phyloP scores from a whole-genome alignment of 2,797 vertebrate species.

The Platyrinchus mystaceus region DNA sequence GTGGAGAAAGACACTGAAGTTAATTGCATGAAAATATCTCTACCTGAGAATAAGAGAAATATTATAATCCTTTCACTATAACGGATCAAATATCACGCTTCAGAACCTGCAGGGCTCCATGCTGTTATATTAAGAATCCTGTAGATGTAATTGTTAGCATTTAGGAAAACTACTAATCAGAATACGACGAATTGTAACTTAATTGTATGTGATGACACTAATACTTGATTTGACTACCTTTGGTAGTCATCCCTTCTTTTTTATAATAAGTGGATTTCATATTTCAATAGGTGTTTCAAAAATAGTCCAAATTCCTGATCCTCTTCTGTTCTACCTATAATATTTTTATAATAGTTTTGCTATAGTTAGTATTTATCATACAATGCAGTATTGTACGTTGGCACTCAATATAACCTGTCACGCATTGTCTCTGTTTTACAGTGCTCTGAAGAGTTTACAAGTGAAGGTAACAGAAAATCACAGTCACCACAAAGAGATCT shows the following conservation, averaged over 20 bases:
- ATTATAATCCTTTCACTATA: not conserved
- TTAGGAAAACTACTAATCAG: constrained; percentile 6
- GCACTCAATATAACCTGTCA: not conserved
- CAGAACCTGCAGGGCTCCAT: not conserved
- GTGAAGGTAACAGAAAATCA: not conserved
- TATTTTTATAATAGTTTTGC: not conserved
- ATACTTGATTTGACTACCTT: not conserved
- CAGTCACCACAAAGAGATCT: not conserved
- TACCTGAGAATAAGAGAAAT: not conserved
- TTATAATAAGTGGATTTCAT: not conserved
- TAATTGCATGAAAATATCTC: not conserved
- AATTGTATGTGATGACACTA: not conserved
- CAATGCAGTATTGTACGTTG: not conserved
- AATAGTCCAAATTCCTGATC: not conserved
- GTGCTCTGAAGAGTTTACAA: not conserved
- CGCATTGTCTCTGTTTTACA: not conserved
- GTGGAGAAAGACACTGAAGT: not conserved
- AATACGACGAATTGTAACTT: not conserved
- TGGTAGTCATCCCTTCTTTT: not conserved
- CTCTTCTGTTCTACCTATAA: not conserved
- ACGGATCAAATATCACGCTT: not conserved
- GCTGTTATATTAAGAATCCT: not conserved
- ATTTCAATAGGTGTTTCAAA: not conserved
- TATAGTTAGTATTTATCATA: not conserved
- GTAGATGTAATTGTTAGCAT: not conserved